phyloP scores from a whole-genome alignment of 2,113 vertebrate species.

The Grammatotria lemairii region DNA sequence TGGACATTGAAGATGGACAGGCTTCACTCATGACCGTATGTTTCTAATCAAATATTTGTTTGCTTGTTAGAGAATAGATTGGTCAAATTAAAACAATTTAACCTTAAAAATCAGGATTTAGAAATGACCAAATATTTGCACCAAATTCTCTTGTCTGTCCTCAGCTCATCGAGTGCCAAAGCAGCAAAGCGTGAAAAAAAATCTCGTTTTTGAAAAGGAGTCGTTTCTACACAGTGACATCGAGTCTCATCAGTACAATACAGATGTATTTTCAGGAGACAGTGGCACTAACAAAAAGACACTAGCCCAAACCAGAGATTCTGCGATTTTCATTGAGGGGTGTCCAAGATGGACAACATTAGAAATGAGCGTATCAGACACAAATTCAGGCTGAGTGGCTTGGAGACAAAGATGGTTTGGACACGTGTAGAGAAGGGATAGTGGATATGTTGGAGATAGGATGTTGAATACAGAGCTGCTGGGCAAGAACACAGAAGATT shows the following conservation, averaged over 20 bases:
- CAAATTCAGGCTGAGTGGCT: background rate
- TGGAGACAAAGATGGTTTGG: background rate
- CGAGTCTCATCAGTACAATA: background rate
- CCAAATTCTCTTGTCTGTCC: background rate
- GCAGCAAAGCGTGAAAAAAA: background rate
- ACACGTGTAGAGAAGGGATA: background rate
- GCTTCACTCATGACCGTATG: background rate
- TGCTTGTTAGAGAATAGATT: background rate
- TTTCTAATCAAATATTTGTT: background rate
- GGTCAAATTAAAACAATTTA: background rate
- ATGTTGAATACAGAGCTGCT: background rate
- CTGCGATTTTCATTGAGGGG: background rate
- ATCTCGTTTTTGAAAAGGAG: background rate
- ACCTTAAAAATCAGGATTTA: background rate
- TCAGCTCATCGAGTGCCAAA: background rate
- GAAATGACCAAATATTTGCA: background rate
- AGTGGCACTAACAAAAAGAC: background rate
- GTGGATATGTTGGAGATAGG: background rate
- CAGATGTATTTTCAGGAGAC: background rate
- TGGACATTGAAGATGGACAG: constrained; percentile 12
- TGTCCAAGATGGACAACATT: background rate
- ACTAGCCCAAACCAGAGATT: rapidly evolving
- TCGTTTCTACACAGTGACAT: background rate
- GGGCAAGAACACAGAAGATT: background rate
- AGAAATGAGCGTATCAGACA: background rate